phyloP scores from a whole-genome alignment of 2,888 invertebrate species.

The Lottia gigantea region DNA sequence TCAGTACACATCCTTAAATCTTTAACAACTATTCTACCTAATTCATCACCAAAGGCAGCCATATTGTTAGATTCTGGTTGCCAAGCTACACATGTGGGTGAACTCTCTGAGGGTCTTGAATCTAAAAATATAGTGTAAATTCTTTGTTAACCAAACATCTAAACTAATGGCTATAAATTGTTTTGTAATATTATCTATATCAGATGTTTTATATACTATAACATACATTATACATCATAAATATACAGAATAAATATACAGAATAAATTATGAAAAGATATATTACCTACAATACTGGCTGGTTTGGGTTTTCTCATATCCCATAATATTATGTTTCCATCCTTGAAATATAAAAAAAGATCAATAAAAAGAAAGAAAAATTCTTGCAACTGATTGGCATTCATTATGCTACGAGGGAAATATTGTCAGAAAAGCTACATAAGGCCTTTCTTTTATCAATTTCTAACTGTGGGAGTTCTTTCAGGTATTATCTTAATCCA shows the following conservation, averaged over 20 bases:
- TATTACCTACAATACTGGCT: slow-evolving; percentile 58
- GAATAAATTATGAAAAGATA: not conserved
- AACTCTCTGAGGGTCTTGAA: slow-evolving; percentile 68
- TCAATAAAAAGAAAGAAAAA: too few species aligned
- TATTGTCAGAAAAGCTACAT: too few species aligned
- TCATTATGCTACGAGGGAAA: too few species aligned
- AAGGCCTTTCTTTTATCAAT: too few species aligned
- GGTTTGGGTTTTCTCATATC: slow-evolving; percentile 70
- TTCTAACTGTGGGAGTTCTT: too few species aligned
- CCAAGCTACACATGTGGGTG: slow-evolving; percentile 62
- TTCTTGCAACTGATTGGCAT: too few species aligned
- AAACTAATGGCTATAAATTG: too few species aligned
- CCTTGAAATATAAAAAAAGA: slow-evolving; percentile 59
- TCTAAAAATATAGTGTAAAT: slow-evolving; percentile 43
- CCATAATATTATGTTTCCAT: slow-evolving; percentile 73
- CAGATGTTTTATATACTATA: too few species aligned
- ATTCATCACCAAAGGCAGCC: slow-evolving; percentile 70
- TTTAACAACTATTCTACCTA: slow-evolving; percentile 71
- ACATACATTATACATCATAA: not conserved
- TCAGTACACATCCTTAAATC: slow-evolving; percentile 70
- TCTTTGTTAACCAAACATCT: not conserved
- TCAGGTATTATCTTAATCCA: too few species aligned
- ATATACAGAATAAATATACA: not conserved
- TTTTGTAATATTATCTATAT: too few species aligned
- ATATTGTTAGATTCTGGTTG: slow-evolving; percentile 45